A percentile compares a stretch with the other conserved stretches of the same genome.
Conservation (phyloP, 2,113 vertebrate genomes). For the Lethenteron camtschaticum region DNA sequence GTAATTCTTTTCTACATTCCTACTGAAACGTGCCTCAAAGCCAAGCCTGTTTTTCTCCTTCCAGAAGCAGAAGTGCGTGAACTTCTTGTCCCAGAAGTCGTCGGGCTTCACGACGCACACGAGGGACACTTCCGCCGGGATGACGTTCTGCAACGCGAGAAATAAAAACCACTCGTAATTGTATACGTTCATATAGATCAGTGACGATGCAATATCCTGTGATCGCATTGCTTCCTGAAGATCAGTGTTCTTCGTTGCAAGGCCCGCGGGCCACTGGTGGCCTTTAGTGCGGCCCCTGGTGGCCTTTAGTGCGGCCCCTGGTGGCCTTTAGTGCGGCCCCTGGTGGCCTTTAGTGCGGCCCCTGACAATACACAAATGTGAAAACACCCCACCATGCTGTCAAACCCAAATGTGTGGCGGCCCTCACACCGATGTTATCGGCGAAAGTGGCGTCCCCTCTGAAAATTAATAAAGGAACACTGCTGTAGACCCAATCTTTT, state of each 20-base stretch:
- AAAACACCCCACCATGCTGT: not conserved
- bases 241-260: not conserved
- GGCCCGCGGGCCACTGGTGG: no score
- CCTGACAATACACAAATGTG: not conserved
- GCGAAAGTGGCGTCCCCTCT: no score
- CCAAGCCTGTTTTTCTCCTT: slow-evolving; percentile 95
- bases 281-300: no score
- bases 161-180: slow-evolving; percentile 6
- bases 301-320: not conserved
- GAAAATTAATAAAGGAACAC: no score
- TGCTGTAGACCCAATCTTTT: no score
- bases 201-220: not conserved
- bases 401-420: not conserved
- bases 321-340: no score
- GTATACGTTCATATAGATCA: not conserved
- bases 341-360: not conserved
- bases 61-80: slow-evolving; percentile 99
- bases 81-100: slow-evolving; percentile 99
- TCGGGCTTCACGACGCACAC: slow-evolving; percentile 97
- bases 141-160: slow-evolving; percentile 51
- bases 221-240: not conserved
- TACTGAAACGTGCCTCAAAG: slow-evolving; percentile 50
- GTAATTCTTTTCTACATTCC: no score
- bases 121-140: slow-evolving; percentile 86
- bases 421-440: no score